Conservation (phyloP, 2,113 vertebrate species). For the Ia io region DNA sequence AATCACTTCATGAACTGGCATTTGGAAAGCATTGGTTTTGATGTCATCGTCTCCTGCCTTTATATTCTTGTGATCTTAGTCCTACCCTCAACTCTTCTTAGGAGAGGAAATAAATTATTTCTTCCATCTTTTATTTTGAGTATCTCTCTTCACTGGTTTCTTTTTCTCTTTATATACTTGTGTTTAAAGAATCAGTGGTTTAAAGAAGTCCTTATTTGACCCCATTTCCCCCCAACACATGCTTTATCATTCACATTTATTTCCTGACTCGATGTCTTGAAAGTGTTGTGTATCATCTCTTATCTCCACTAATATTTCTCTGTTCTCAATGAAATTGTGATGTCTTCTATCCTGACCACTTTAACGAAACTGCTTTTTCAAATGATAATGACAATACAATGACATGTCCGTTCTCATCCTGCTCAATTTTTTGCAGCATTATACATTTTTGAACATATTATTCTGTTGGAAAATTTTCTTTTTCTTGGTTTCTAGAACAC, state of each 20-base stretch:
- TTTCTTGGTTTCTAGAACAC: neutral
- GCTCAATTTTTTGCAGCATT: conserved; percentile 16
- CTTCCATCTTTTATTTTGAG: conserved; percentile 31
- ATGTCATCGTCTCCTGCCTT: conserved; percentile 10
- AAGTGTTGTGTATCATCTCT: conserved; percentile 30
- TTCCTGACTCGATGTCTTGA: conserved; percentile 21
- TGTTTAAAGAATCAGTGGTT: neutral
- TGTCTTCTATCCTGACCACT: conserved; percentile 1
- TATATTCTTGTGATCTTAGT: conserved; percentile 21
- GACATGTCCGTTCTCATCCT: neutral
- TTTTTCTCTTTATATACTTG: conserved; percentile 21
- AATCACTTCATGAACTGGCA: neutral
- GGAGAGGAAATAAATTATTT: conserved; percentile 38
- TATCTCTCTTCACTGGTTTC: neutral
- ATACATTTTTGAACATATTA: neutral
- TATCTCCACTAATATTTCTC: conserved; percentile 42
- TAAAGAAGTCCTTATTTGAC: conserved; percentile 39
- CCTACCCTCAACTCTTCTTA: neutral
- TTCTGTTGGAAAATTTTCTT: neutral
- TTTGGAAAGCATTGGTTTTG: neutral
- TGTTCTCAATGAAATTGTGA: neutral
- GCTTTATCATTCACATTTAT: conserved; percentile 38
- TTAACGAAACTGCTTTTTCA: conserved; percentile 59
- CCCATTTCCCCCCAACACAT: neutral
- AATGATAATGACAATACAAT: neutral